These are phyloP conservation scores for Leptonema lineaticorne DNA, from an alignment of 1,140 invertebrate species.

Conservation along the genomic window DNA sequence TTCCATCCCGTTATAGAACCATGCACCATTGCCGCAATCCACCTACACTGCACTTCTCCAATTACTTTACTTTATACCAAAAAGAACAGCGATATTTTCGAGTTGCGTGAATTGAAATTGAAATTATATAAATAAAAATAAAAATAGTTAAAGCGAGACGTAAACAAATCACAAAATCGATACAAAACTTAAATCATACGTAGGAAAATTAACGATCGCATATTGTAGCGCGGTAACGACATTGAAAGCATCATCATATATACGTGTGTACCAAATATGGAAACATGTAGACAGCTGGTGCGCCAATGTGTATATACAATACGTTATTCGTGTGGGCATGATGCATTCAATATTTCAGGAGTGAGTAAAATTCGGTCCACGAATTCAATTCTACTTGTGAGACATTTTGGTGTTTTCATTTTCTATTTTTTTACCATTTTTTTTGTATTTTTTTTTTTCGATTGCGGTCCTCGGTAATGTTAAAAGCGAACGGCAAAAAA, in stretches of 20 bases:
- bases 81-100: no score
- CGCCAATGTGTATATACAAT: background rate
- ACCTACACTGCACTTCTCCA: background rate
- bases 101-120: no score
- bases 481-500: no score
- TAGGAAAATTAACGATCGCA: background rate
- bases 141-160: no score
- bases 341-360: background rate
- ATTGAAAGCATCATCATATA: background rate
- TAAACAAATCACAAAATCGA: background rate
- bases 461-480: no score
- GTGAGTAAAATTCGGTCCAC: no score
- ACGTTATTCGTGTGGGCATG: background rate
- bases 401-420: no score
- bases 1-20: slow-evolving; percentile 22
- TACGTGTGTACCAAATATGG: background rate
- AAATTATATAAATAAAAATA: no score
- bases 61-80: no score
- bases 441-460: no score
- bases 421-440: no score
- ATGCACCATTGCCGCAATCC: background rate
- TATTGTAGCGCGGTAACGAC: background rate
- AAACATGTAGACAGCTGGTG: background rate
- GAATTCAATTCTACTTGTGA: no score
- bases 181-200: background rate